Conservation (phyloP, 1,140 invertebrate genomes). For the Brachystomella parvula region DNA sequence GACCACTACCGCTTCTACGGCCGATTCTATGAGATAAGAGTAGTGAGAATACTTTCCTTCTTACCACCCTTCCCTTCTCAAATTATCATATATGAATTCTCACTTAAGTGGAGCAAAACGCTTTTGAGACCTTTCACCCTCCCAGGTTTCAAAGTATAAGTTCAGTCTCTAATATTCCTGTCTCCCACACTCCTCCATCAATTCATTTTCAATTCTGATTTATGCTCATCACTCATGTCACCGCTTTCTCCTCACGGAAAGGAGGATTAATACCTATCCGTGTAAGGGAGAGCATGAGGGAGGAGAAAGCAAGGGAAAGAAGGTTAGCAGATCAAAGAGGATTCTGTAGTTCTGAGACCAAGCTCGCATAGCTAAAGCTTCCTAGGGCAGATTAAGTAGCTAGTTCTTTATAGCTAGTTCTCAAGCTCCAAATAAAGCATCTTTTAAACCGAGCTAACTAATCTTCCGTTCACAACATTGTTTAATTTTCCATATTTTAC, state of each 20-base stretch:
- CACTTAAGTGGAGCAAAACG: background rate
- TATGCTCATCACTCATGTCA: conserved; percentile 35
- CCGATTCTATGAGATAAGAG: too few relatives aligned
- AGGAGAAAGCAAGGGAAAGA: conserved; percentile 4
- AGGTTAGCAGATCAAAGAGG: background rate
- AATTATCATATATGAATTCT: background rate
- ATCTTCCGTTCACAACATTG: too few relatives aligned
- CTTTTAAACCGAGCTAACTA: too few relatives aligned
- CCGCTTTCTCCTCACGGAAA: conserved; percentile 24
- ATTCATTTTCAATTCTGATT: conserved; percentile 33
- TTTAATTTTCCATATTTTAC: too few relatives aligned
- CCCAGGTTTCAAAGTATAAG: background rate
- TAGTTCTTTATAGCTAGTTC: too few relatives aligned
- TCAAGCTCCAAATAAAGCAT: too few relatives aligned
- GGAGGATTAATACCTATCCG: conserved; percentile 33
- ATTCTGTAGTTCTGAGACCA: background rate
- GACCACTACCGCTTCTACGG: background rate
- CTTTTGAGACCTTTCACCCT: background rate
- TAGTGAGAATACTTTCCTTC: background rate
- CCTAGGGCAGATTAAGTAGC: background rate
- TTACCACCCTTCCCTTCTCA: background rate
- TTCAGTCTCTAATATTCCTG: conserved; percentile 16
- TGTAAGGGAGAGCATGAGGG: background rate
- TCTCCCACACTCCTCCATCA: conserved; percentile 22
- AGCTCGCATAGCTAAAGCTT: background rate